Evolutionary conservation across 2,113 vertebrate genomes (phyloP).

Genomic region (Geothlypis trichas): DNA sequence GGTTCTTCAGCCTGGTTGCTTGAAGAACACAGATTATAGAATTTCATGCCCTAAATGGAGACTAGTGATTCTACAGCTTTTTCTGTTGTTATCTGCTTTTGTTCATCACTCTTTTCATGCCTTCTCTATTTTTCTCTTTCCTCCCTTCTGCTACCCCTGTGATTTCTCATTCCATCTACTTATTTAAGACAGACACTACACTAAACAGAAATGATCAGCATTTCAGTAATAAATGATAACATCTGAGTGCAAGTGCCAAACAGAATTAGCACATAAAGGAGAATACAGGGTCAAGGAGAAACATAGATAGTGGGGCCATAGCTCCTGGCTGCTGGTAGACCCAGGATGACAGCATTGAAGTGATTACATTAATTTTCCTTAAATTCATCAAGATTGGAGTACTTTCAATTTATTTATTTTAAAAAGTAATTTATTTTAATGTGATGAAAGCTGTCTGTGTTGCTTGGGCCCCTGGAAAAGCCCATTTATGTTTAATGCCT

Average conservation of each 20-base stretch:
- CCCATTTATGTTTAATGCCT: not conserved
- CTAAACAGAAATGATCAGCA: not conserved
- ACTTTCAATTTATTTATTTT: not conserved
- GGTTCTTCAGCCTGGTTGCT: not conserved
- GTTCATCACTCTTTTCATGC: not conserved
- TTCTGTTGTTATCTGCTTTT: not conserved
- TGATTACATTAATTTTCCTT: not conserved
- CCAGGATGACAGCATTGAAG: not conserved
- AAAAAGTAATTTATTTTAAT: not conserved
- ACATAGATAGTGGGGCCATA: not conserved
- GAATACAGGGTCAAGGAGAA: not conserved
- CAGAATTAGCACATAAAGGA: not conserved
- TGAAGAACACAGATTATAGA: not conserved
- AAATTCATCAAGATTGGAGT: not conserved
- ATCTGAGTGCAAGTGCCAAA: not conserved
- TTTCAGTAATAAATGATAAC: not conserved
- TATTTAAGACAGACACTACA: not conserved
- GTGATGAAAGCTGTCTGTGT: not conserved
- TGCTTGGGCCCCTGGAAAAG: not conserved
- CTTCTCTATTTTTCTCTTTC: not conserved
- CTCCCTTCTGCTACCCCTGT: not conserved
- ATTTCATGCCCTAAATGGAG: not conserved
- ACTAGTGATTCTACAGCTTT: accelerated
- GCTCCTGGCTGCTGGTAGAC: not conserved
- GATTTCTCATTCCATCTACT: not conserved